A percentile compares a stretch with the other conserved stretches of the same genome.
Evolutionary conservation across 2,888 invertebrate species (phyloP).

Genomic region (Piscicola geometra): DNA sequence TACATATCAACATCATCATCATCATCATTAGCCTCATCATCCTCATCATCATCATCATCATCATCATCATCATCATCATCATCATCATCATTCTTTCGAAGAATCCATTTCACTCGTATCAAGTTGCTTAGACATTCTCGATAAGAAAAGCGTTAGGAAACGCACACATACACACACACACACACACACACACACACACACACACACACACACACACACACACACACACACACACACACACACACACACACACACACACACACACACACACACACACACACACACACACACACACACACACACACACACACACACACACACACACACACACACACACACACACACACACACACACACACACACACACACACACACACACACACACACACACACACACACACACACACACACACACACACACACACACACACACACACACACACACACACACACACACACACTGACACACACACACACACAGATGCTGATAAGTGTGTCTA

Average conservation of each 20-base stretch:
- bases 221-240: slow-evolving; percentile 19
- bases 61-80: too few species aligned
- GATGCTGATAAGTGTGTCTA: slow-evolving; percentile 43
- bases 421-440: slow-evolving; percentile 10
- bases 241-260: neutral
- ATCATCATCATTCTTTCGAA: too few species aligned
- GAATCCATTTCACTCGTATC: too few species aligned
- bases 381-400: slow-evolving; percentile 13
- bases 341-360: neutral
- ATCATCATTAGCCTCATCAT: too few species aligned
- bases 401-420: slow-evolving; percentile 13
- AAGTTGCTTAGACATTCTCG: too few species aligned
- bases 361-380: slow-evolving; percentile 1
- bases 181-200: slow-evolving; percentile 10
- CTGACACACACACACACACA: slow-evolving; percentile 21
- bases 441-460: too few species aligned
- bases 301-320: slow-evolving; percentile 11
- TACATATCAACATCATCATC: too few species aligned
- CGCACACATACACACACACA: too few species aligned
- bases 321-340: slow-evolving; percentile 9
- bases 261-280: neutral
- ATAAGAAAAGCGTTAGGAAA: too few species aligned
- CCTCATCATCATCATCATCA: too few species aligned
- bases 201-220: slow-evolving; percentile 23
- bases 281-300: neutral